Percentiles rank a stretch among this genome's conserved stretches.
These are phyloP conservation scores for Agriopis marginaria DNA, from an alignment of 2,888 invertebrate species.

Conservation along the genomic window DNA sequence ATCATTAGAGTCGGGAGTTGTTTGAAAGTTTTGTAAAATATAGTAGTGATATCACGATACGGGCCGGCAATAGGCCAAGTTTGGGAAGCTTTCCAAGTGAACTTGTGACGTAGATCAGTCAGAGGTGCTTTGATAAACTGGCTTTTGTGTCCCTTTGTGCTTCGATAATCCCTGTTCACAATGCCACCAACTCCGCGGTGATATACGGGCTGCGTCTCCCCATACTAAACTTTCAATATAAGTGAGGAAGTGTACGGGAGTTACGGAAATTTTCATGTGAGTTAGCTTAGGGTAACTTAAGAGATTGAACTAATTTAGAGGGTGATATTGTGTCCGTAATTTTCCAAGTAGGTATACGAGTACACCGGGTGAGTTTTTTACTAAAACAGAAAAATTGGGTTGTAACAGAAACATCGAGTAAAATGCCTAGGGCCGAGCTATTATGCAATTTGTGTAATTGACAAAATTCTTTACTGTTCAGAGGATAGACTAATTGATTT, in stretches of 20 bases:
- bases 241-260: conserved; percentile 40
- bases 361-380: not conserved
- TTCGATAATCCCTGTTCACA: conserved; percentile 70
- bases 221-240: conserved; percentile 56
- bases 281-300: conserved; percentile 33
- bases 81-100: conserved; percentile 58
- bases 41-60: conserved; percentile 51
- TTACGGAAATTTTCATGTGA: conserved; percentile 34
- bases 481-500: no score
- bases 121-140: conserved; percentile 74
- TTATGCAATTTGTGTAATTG: no score
- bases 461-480: no score
- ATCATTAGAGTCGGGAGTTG: conserved; percentile 45
- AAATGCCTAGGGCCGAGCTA: no score
- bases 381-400: no score
- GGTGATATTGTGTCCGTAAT: not conserved
- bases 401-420: no score
- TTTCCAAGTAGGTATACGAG: not conserved
- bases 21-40: conserved; percentile 47
- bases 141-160: conserved; percentile 75
- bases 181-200: conserved; percentile 54
- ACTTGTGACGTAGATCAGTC: conserved; percentile 63
- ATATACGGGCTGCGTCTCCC: conserved; percentile 61
- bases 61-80: conserved; percentile 57
- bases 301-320: conserved; percentile 29